A percentile compares a stretch with the other conserved stretches of the same genome.
Conservation (phyloP, 2,797 vertebrate genomes). For the Chaenodraco wilsoni region DNA sequence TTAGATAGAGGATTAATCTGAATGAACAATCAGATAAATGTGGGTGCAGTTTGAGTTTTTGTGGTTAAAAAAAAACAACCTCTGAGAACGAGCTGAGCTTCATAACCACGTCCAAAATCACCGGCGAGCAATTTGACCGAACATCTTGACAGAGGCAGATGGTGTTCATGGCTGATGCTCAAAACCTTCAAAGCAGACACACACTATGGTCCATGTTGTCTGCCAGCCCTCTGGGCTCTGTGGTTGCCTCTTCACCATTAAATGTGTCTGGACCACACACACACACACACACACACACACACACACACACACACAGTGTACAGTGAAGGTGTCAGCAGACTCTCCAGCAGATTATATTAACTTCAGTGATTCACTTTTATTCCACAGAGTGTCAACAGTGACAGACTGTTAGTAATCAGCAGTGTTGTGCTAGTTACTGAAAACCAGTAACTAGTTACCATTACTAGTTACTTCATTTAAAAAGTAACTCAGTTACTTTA, state of each 20-base stretch:
- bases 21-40: neutral
- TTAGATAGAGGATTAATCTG: neutral
- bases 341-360: constrained; percentile 90
- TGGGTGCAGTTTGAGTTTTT: neutral
- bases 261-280: constrained; percentile 52
- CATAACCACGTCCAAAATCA: constrained; percentile 45
- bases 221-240: constrained; percentile 90
- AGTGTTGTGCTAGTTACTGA: too few species aligned
- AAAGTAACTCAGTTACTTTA: too few species aligned
- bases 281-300: constrained; percentile 36
- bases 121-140: constrained; percentile 33
- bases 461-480: too few species aligned
- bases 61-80: neutral
- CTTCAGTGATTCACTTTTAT: constrained; percentile 75
- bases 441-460: too few species aligned
- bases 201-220: constrained; percentile 48
- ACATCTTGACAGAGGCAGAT: constrained; percentile 93
- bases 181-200: constrained; percentile 56
- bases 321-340: constrained; percentile 88
- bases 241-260: constrained; percentile 83
- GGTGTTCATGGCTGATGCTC: constrained; percentile 91
- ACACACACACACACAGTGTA: constrained; percentile 53
- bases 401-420: constrained; percentile 15
- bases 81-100: constrained; percentile 20
- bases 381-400: constrained; percentile 19